Conservation (phyloP, 2,113 vertebrate species). For the Bombycilla garrulus region DNA sequence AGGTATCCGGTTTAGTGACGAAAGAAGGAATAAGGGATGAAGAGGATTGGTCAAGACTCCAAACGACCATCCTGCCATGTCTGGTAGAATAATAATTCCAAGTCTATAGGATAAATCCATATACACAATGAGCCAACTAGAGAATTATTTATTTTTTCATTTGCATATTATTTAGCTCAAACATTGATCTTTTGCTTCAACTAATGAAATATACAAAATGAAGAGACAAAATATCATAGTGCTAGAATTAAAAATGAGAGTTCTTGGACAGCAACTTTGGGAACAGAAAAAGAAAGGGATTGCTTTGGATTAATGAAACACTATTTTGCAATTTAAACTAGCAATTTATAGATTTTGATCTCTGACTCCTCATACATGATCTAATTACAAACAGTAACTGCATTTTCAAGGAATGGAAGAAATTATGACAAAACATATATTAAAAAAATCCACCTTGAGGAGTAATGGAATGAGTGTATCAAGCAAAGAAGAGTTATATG, state of each 20-base stretch:
- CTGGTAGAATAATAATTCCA: neutral
- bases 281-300: neutral
- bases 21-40: neutral
- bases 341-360: conserved; percentile 36
- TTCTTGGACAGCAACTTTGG: neutral
- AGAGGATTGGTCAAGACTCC: neutral
- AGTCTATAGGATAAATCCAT: neutral
- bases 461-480: conserved; percentile 20
- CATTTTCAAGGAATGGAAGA: conserved; percentile 28
- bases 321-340: conserved; percentile 47
- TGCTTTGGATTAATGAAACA: conserved; percentile 11
- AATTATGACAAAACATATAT: conserved; percentile 33
- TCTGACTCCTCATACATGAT: neutral
- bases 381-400: conserved; percentile 19
- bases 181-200: neutral
- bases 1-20: neutral
- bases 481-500: neutral
- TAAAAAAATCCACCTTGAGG: neutral
- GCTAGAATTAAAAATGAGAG: conserved; percentile 19
- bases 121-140: neutral
- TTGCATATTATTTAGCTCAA: conserved; percentile 17
- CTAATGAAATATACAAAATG: neutral
- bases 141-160: neutral
- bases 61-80: neutral
- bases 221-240: neutral